Conservation (phyloP, 2,797 vertebrate species). For the Neopelma chrysocephalum region DNA sequence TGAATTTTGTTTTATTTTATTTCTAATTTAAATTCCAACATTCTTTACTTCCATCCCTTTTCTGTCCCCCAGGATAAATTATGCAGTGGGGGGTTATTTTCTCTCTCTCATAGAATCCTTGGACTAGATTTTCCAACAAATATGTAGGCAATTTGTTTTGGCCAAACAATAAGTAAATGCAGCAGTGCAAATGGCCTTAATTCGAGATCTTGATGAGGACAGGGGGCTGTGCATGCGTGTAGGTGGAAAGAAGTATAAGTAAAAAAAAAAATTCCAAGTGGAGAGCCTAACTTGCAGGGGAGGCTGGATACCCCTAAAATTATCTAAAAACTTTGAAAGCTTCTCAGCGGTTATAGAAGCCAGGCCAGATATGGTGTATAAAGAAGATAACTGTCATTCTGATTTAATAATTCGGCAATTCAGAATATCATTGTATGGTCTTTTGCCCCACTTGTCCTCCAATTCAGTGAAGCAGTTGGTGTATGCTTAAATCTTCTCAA, state of each 20-base stretch:
- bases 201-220: background rate
- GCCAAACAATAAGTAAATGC: background rate
- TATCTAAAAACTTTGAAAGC: background rate
- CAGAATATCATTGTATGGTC: background rate
- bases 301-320: background rate
- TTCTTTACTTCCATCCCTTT: background rate
- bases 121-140: slow-evolving; percentile 23
- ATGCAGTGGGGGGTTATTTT: background rate
- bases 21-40: background rate
- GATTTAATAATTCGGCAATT: background rate
- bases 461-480: background rate
- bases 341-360: background rate
- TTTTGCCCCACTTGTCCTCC: background rate
- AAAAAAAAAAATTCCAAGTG: background rate
- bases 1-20: background rate
- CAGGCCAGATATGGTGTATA: background rate
- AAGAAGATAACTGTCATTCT: background rate
- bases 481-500: background rate
- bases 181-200: background rate
- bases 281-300: background rate
- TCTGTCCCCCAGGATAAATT: background rate
- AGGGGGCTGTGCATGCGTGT: background rate
- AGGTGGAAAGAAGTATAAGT: background rate
- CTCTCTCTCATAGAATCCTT: background rate
- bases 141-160: background rate